phyloP scores from a whole-genome alignment of 1,140 invertebrate species.

The Drosophila bocqueti region DNA sequence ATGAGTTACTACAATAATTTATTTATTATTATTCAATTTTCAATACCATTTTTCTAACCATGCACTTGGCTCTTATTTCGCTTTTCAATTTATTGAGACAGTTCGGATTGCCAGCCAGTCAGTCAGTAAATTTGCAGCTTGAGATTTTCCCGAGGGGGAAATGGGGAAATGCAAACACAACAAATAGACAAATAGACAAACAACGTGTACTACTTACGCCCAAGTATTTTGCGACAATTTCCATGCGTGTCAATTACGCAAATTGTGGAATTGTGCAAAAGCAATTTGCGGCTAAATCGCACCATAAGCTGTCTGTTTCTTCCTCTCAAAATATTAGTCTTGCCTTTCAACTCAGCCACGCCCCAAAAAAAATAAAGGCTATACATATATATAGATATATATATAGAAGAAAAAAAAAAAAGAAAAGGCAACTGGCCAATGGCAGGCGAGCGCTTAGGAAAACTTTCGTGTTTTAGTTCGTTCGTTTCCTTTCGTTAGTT shows the following conservation, averaged over 20 bases:
- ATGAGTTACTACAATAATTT: not conserved
- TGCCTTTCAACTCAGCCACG: conserved; percentile 14
- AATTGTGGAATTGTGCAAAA: conserved; percentile 34
- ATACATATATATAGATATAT: not conserved
- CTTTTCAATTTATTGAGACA: conserved; percentile 44
- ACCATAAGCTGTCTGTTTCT: conserved; percentile 11
- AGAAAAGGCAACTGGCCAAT: conserved; percentile 25
- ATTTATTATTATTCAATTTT: not conserved
- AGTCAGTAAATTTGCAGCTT: conserved; percentile 42
- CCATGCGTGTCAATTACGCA: conserved; percentile 33
- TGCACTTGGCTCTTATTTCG: not conserved
- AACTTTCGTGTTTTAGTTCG: conserved; percentile 56
- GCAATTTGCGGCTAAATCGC: conserved; percentile 27
- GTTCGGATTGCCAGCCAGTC: conserved; percentile 8
- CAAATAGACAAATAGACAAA: conserved; percentile 12
- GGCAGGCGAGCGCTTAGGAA: conserved; percentile 34
- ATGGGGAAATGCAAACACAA: conserved; percentile 17
- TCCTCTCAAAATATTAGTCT: conserved; percentile 26
- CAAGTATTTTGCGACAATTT: conserved; percentile 25
- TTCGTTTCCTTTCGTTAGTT: conserved; percentile 58
- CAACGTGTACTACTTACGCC: not conserved
- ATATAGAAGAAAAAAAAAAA: not conserved
- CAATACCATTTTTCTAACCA: not conserved
- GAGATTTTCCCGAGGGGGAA: not conserved
- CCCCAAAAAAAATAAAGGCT: not conserved